A percentile compares a stretch with the other conserved stretches of the same genome.
phyloP scores from a whole-genome alignment of 2,888 invertebrate species.

The Pimpla rufipes region DNA sequence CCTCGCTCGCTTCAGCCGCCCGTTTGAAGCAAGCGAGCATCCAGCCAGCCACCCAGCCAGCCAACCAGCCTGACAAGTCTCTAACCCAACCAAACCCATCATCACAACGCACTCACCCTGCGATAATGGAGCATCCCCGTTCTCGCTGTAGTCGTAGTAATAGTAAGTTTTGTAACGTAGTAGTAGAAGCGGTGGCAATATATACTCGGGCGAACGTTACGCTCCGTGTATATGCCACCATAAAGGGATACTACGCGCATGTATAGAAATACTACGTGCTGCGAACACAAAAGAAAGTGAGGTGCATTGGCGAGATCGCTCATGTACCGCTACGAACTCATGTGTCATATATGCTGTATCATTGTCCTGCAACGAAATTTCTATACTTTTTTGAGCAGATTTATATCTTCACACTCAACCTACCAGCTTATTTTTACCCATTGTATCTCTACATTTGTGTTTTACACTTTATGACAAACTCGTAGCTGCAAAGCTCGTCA shows the following conservation, averaged over 20 bases:
- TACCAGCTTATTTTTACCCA: too few species aligned
- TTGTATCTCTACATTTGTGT: too few species aligned
- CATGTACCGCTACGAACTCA: too few species aligned
- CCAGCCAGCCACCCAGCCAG: background rate
- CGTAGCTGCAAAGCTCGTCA: too few species aligned
- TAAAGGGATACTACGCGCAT: too few species aligned
- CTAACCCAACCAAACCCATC: background rate
- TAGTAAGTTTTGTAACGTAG: background rate
- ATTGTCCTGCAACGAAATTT: background rate
- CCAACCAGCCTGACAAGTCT: conserved; percentile 22
- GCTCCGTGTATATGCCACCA: too few species aligned
- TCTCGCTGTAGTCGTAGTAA: background rate
- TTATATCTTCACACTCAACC: background rate
- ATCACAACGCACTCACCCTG: conserved; percentile 45
- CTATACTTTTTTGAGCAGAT: background rate
- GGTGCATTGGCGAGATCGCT: too few species aligned
- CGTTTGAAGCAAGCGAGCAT: background rate
- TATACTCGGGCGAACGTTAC: too few species aligned
- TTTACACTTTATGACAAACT: too few species aligned
- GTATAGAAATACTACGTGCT: too few species aligned
- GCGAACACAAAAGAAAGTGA: too few species aligned
- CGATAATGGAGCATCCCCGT: conserved; percentile 30
- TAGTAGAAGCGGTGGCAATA: background rate
- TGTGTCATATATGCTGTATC: too few species aligned
- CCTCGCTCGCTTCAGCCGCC: conserved; percentile 13